Base-by-base conservation (phyloP, 2,888 invertebrate genomes). In the Tenthredo distinguenda region DNA sequence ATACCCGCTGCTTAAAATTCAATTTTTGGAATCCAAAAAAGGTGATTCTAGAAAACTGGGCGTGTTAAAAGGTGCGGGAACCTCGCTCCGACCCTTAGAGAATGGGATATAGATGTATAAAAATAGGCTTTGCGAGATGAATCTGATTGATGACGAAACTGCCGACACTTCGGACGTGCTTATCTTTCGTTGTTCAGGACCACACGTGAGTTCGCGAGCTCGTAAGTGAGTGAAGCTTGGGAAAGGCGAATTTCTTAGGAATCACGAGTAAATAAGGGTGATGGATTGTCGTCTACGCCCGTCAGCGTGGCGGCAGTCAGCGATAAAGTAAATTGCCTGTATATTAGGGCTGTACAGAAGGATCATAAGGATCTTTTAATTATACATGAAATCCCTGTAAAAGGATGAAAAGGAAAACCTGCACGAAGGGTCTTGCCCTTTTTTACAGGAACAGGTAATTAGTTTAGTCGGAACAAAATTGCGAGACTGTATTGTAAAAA, bases 201-300 rank as follows among this genome's bases (percentile, higher is more conserved):
- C 26, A 21, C 26, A 62, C 62, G 26, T 26, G 62, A 55, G 55
- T 55, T 55, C 26, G 26, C 1, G 62, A 26, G 26, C 10, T 62
- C 62, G 9, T 26, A 26, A 55, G n/a, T 55, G n/a, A 55, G n/a
- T n/a, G 5, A 10, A 34, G 72, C 72, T 34, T 40, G 12, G 10
- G 26, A 76, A 76, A 47, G 26, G 9, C 71, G 37, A 37, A 18
- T 71, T 34, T 71, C 34, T 37, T 18, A 71, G 34, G 37, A 71
- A 71, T 71, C 37, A n/a, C 34, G 76, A 15, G 40, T 76, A 76
- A 76, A 26, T 76, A 21, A 43, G 47, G 47, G 76, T 76, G 76
- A 76, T 76, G 76, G 76, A 76, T 76, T 47, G 76, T 47, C 76
- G 26, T 37, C 76, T 10, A 9, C 62, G 9, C 26, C 26, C 62